Base-by-base conservation (phyloP, 2,113 vertebrate species). In the Phasianus colchicus region DNA sequence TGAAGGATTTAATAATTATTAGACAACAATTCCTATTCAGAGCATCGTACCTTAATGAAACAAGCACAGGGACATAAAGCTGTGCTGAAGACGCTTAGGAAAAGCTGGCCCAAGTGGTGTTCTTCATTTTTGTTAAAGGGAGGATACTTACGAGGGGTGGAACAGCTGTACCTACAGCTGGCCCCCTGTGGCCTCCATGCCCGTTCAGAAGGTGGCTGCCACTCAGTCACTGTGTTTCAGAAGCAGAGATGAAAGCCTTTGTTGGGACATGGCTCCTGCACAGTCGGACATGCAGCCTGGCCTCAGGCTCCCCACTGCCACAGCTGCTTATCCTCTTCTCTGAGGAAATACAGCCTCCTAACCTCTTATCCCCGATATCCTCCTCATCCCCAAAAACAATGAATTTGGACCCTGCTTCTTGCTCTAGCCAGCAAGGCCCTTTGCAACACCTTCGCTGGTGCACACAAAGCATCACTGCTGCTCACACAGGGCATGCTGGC, bases 1-100 rank as follows among this genome's bases (percentile, higher is more conserved):
- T 96, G 98, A 98, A 97, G 91, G 96, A 95, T 98, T 97, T 98
- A 98, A 98, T 98, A 98, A 98, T 99, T 98, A 98, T 97, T 96
- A 97, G 97, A 66, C 54, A 29, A 84, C 7, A 60, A 91, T 79
- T 50, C 86, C 76, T 74, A 88, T 85, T 94, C 88, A 75, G 61
- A 86, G 88, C 60, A 52, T 88, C 9, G 2, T 50, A 78, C 84
- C 93, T 97, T 96, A 94, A 66, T 92, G 89, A 94, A 88, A 75
- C 90, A 65, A 77, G 90, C 95, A 74, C 48, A 30, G 60, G 69
- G 85, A 71, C 52, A 50, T 0, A 4, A 57, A 91, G 69, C 81
- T 4, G 76, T 87, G 81, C 89, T 69, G 65, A 15, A 66, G 71
- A 63, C 22, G 38, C 83, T 64, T 24, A 71, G 80, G 65, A 60